Percentiles rank a stretch among this genome's conserved stretches.
Conservation (phyloP, 2,797 vertebrate species). For the Varecia variegata region DNA sequence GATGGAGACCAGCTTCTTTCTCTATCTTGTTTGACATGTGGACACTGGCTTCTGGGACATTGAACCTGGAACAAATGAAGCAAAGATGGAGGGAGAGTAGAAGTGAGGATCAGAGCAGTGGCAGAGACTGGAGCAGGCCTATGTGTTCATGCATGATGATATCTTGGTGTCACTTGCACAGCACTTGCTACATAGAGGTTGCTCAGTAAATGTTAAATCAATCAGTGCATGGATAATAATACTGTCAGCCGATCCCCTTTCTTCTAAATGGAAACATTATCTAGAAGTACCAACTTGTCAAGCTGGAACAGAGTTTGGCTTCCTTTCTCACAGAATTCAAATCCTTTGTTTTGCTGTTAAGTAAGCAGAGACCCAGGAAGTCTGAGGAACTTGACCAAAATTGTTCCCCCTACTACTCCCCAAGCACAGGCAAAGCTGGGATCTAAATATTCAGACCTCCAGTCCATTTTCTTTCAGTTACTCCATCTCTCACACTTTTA, state of each 20-base stretch:
- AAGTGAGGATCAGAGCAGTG: neutral
- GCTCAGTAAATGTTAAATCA: neutral
- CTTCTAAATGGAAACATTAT: neutral
- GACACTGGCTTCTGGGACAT: neutral
- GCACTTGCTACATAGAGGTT: neutral
- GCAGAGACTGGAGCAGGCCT: neutral
- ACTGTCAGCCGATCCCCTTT: neutral
- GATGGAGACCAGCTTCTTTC: neutral
- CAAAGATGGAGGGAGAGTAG: neutral
- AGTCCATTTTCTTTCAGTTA: neutral
- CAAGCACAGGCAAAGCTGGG: neutral
- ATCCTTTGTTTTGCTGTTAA: neutral
- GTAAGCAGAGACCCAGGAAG: neutral
- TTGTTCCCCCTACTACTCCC: accelerated
- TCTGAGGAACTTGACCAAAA: neutral
- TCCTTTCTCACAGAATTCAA: neutral
- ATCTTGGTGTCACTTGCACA: neutral
- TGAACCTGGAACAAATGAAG: neutral
- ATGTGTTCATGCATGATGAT: neutral
- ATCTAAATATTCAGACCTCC: neutral
- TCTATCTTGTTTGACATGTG: neutral
- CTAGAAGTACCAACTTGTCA: neutral
- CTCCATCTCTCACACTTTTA: neutral
- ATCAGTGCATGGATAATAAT: neutral
- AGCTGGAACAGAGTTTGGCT: neutral